These are phyloP conservation scores for Lordiphosa fenestrarum DNA, from an alignment of 2,888 invertebrate genomes.

Conservation along the genomic window DNA sequence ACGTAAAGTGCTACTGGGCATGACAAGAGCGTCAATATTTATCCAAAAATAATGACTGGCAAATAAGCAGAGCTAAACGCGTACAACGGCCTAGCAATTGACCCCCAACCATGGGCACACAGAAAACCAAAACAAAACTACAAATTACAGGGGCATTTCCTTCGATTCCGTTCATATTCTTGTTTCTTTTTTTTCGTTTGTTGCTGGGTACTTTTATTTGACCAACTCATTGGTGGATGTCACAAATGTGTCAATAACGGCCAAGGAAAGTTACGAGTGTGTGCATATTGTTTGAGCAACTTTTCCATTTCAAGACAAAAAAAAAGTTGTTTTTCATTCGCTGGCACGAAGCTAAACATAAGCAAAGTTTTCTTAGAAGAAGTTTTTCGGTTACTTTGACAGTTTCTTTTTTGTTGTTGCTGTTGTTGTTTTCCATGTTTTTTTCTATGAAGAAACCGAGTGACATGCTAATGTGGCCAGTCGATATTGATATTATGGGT, in stretches of 20 bases:
- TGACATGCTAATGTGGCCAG: slow-evolving; percentile 1
- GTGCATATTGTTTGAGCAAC: slow-evolving; percentile 26
- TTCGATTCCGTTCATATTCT: not conserved
- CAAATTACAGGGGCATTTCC: slow-evolving; percentile 29
- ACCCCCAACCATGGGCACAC: not conserved
- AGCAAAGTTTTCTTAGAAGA: slow-evolving; percentile 41
- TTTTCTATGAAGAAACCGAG: slow-evolving; percentile 14
- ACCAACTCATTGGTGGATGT: slow-evolving; percentile 39
- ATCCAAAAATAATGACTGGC: slow-evolving; percentile 70
- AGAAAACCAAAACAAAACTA: slow-evolving; percentile 23
- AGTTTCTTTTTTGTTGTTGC: slow-evolving; percentile 11
- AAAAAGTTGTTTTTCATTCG: slow-evolving; percentile 23
- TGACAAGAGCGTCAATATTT: slow-evolving; percentile 74
- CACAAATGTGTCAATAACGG: slow-evolving; percentile 41
- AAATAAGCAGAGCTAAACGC: slow-evolving; percentile 50
- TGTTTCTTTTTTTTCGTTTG: not conserved
- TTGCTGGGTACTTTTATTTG: slow-evolving; percentile 31
- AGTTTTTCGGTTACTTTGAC: slow-evolving; percentile 31
- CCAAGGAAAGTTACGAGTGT: slow-evolving; percentile 38
- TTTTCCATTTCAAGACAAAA: slow-evolving; percentile 4
- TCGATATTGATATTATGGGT: no score
- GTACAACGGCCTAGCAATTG: slow-evolving; percentile 8
- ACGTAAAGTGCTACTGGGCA: slow-evolving; percentile 76
- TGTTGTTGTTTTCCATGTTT: slow-evolving; percentile 23
- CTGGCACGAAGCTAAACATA: slow-evolving; percentile 29